Conservation (phyloP, 2,888 invertebrate genomes). For the Rhogogaster chlorosoma region DNA sequence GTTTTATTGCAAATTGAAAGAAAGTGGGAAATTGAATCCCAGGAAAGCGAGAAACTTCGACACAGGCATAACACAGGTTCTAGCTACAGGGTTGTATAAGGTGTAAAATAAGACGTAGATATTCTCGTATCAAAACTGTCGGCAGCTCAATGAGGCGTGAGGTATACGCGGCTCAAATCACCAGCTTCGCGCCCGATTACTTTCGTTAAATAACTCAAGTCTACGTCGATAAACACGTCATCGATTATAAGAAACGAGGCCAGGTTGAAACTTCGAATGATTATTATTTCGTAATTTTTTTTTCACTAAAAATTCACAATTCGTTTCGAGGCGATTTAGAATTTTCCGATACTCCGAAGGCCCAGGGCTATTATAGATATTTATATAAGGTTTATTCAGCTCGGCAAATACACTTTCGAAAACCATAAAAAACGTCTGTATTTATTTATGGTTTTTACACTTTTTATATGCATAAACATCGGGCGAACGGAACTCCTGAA, state of each 20-base stretch:
- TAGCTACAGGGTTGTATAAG: neutral
- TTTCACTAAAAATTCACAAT: too few species aligned
- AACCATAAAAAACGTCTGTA: too few species aligned
- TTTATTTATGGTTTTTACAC: too few species aligned
- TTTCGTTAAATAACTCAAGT: conserved; percentile 32
- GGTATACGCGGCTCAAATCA: conserved; percentile 37
- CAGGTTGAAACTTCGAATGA: too few species aligned
- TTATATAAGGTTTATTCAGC: too few species aligned
- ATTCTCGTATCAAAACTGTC: neutral
- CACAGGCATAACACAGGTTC: neutral
- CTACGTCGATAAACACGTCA: neutral
- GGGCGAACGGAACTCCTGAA: too few species aligned
- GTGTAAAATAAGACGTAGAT: neutral
- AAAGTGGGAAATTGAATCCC: neutral
- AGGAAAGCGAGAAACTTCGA: neutral
- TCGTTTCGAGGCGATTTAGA: too few species aligned
- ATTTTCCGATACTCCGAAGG: too few species aligned
- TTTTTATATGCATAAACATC: too few species aligned
- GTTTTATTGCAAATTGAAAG: neutral
- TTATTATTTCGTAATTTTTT: too few species aligned
- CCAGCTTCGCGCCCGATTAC: conserved; percentile 35
- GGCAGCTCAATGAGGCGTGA: conserved; percentile 33
- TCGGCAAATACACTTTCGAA: too few species aligned
- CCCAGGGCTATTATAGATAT: too few species aligned
- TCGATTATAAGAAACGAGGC: neutral